These are phyloP conservation scores for Ceratotherium simum DNA, from an alignment of 2,113 vertebrate species.

Conservation along the genomic window DNA sequence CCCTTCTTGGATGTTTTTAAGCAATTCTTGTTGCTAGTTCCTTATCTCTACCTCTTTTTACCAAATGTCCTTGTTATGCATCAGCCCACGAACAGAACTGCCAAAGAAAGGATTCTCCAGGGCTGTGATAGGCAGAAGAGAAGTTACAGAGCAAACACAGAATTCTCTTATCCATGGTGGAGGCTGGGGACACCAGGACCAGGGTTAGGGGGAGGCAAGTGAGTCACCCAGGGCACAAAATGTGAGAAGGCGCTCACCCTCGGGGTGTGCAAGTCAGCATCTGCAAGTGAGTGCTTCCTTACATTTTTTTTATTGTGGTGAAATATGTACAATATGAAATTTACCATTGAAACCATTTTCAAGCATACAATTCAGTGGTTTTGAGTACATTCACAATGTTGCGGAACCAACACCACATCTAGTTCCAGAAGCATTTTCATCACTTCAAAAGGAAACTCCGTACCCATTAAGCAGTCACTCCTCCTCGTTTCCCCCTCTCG, in stretches of 20 bases:
- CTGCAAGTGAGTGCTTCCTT: neutral
- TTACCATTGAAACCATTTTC: neutral
- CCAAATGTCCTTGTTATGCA: neutral
- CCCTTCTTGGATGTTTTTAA: neutral
- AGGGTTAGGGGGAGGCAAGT: fast-evolving
- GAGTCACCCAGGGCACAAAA: neutral
- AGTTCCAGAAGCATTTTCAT: neutral
- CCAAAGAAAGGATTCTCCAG: neutral
- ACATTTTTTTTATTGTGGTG: neutral
- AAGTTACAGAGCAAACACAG: neutral
- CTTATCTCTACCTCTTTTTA: neutral
- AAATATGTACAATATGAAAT: neutral
- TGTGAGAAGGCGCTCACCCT: neutral
- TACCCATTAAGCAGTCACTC: neutral
- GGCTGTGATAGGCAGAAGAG: neutral
- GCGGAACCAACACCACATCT: neutral
- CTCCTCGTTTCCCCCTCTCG: neutral
- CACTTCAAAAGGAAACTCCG: neutral
- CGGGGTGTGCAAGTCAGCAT: fast-evolving
- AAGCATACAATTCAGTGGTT: neutral
- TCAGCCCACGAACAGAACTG: neutral
- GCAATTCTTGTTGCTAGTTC: neutral
- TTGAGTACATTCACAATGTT: neutral
- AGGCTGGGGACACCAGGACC: neutral
- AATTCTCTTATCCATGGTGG: fast-evolving